Percentiles rank a stretch among this genome's conserved stretches.
phyloP scores from a whole-genome alignment of 2,113 vertebrate genomes.

The Pipra filicauda region DNA sequence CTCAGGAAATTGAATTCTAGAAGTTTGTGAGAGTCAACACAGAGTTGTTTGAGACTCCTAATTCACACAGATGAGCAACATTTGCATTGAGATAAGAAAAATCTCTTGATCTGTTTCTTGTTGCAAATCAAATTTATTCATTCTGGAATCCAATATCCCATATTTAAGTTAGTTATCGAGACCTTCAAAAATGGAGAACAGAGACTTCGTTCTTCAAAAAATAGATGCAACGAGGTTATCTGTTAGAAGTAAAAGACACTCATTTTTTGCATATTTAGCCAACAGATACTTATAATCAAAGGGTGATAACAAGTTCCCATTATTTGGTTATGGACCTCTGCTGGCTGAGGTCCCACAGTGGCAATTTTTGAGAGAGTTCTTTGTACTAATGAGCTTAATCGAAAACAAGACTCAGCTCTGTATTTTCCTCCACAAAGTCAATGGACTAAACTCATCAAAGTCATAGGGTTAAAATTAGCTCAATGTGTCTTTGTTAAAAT shows the following conservation, averaged over 20 bases:
- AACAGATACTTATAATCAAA: constrained; percentile 30
- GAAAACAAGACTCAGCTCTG: constrained; percentile 47
- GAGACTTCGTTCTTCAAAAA: constrained; percentile 6
- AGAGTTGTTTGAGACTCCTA: constrained; percentile 1
- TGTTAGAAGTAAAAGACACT: not conserved
- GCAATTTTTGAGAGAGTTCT: constrained; percentile 29
- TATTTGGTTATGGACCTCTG: constrained; percentile 16
- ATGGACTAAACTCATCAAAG: constrained; percentile 4
- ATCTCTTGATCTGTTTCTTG: constrained; percentile 27
- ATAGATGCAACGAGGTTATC: not conserved
- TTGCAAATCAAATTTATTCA: constrained; percentile 9
- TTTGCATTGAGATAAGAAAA: constrained; percentile 37
- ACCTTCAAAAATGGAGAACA: not conserved
- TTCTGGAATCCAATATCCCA: not conserved
- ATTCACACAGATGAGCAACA: not conserved
- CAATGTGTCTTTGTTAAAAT: constrained; percentile 36
- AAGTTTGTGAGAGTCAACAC: constrained; percentile 9
- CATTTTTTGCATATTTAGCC: not conserved
- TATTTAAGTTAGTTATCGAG: not conserved
- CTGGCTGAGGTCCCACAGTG: constrained; percentile 33
- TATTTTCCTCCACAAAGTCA: constrained; percentile 16
- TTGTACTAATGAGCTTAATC: not conserved
- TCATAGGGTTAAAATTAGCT: constrained; percentile 17
- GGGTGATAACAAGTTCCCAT: constrained; percentile 38
- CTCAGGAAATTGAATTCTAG: constrained; percentile 41